These are phyloP conservation scores for Yponomeuta evonymella DNA, from an alignment of 2,888 invertebrate species.

Conservation along the genomic window DNA sequence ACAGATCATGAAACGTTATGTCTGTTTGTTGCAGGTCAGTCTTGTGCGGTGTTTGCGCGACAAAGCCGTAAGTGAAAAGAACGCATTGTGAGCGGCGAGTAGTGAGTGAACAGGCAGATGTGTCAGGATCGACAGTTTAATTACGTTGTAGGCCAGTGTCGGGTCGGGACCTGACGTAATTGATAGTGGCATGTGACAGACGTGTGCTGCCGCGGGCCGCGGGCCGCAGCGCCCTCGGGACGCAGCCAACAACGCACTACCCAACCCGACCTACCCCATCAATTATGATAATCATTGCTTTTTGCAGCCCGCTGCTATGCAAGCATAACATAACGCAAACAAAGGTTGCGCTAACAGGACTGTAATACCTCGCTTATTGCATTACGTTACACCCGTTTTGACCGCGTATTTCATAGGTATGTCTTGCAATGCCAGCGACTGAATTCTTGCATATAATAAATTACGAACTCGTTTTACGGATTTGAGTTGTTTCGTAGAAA, in stretches of 20 bases:
- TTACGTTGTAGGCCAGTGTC: conserved; percentile 40
- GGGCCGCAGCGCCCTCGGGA: conserved; percentile 16
- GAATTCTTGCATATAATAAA: not conserved
- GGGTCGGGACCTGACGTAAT: conserved; percentile 47
- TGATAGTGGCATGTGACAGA: conserved; percentile 72
- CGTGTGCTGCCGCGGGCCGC: conserved; percentile 44
- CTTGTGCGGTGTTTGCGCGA: not conserved
- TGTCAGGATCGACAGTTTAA: conserved; percentile 44
- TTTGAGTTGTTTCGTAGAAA: not conserved
- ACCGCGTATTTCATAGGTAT: not conserved
- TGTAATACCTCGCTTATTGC: conserved; percentile 4
- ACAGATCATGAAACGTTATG: conserved; percentile 26
- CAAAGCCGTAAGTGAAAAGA: not conserved
- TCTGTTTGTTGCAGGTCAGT: conserved; percentile 13
- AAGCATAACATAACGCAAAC: conserved; percentile 2
- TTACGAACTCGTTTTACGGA: not conserved
- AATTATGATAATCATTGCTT: conserved; percentile 14
- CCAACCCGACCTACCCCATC: conserved; percentile 1
- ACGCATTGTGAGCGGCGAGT: not conserved
- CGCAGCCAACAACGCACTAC: not conserved
- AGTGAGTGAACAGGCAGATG: conserved; percentile 1
- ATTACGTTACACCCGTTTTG: not conserved
- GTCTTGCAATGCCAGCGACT: not conserved
- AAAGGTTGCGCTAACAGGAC: conserved; percentile 3
- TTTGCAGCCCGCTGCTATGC: conserved; percentile 5